A percentile compares a stretch with the other conserved stretches of the same genome.
These are phyloP conservation scores for Callyntrura sp. DNA, from an alignment of 2,888 invertebrate genomes.

Conservation along the genomic window DNA sequence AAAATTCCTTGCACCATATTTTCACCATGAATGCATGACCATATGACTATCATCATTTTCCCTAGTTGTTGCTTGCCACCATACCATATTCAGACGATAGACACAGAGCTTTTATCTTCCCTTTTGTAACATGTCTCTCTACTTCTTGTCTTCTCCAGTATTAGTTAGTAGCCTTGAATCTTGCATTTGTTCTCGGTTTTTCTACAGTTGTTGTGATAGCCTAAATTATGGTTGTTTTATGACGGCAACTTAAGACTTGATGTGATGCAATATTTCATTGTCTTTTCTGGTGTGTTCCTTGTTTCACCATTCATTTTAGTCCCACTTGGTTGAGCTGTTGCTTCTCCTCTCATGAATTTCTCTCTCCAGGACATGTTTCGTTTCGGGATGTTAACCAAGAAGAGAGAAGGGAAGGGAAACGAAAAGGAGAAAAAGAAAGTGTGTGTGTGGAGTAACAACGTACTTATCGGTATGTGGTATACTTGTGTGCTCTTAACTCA, in stretches of 20 bases:
- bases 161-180: too few relatives aligned
- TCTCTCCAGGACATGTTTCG: conserved; percentile 51
- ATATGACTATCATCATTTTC: conserved; percentile 48
- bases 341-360: conserved; percentile 53
- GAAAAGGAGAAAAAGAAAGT: conserved; percentile 37
- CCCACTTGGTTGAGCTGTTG: conserved; percentile 57
- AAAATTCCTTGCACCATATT: conserved; percentile 62
- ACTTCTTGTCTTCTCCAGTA: too few relatives aligned
- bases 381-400: conserved; percentile 61
- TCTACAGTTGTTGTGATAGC: conserved; percentile 24
- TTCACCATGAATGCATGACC: conserved; percentile 44
- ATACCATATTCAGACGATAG: neutral
- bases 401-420: conserved; percentile 11
- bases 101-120: conserved; percentile 3
- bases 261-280: conserved; percentile 73
- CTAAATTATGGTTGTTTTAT: conserved; percentile 72
- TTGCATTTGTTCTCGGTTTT: conserved; percentile 19
- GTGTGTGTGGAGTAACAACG: neutral
- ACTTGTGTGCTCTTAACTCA: too few relatives aligned
- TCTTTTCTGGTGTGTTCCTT: conserved; percentile 52
- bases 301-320: conserved; percentile 48
- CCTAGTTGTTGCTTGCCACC: conserved; percentile 34
- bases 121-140: neutral
- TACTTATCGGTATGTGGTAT: neutral
- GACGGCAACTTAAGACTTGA: conserved; percentile 67